phyloP scores from a whole-genome alignment of 2,113 vertebrate genomes.

The Thermophis baileyi region DNA sequence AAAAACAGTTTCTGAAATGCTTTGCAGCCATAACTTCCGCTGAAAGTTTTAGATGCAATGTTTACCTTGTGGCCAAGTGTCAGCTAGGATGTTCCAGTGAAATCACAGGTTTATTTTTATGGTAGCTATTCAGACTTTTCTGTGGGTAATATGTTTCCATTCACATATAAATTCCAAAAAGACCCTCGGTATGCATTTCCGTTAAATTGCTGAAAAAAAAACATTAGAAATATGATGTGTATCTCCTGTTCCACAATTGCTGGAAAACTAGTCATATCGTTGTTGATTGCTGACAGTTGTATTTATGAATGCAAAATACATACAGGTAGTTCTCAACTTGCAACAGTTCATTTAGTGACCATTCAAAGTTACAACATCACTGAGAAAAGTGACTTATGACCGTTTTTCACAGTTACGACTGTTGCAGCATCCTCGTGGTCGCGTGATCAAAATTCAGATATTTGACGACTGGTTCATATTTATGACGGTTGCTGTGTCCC shows the following conservation, averaged over 20 bases:
- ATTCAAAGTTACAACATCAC: background rate
- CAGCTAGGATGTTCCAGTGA: constrained; percentile 7
- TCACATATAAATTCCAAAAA: constrained; percentile 18
- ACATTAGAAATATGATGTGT: background rate
- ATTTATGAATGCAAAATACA: background rate
- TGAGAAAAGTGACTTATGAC: background rate
- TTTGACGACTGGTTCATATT: background rate
- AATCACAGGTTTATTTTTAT: constrained; percentile 22
- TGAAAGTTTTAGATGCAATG: background rate
- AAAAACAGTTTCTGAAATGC: background rate
- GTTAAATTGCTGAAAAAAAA: background rate
- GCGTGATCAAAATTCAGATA: background rate
- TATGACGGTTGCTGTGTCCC: background rate
- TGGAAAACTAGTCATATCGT: background rate
- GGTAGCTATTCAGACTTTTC: background rate
- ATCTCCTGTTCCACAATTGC: background rate
- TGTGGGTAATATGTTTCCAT: constrained; percentile 15
- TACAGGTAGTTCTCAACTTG: background rate
- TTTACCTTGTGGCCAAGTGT: constrained; percentile 8
- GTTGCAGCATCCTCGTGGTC: background rate
- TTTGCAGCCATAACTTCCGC: constrained; percentile 2
- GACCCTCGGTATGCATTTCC: constrained; percentile 7
- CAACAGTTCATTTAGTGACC: background rate
- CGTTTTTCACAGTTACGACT: background rate
- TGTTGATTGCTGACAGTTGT: background rate